These are phyloP conservation scores for Denticeps clupeoides DNA, from an alignment of 2,797 vertebrate species.

Conservation along the genomic window DNA sequence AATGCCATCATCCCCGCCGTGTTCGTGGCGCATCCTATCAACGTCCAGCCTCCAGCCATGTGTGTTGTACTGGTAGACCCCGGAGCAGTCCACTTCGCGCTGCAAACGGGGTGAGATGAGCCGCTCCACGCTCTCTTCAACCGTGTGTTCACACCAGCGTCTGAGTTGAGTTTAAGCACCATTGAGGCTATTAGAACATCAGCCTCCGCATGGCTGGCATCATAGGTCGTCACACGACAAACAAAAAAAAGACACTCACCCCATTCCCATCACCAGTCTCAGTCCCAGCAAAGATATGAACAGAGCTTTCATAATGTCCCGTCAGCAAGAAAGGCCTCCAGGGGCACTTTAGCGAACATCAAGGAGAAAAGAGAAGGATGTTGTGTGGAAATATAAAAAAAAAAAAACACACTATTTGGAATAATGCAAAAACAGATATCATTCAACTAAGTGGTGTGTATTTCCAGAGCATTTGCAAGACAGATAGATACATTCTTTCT, in stretches of 20 bases:
- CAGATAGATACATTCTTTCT: not conserved
- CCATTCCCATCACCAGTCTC: constrained; percentile 38
- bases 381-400: no score
- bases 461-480: not conserved
- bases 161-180: constrained; percentile 39
- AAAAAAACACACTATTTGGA: no score
- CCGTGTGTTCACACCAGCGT: constrained; percentile 66
- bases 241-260: constrained; percentile 34
- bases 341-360: no score
- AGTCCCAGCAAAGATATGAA: constrained; percentile 44
- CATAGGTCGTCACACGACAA: not conserved
- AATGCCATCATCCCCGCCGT: constrained; percentile 47
- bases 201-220: no score
- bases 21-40: constrained; percentile 49
- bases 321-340: no score
- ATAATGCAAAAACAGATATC: no score
- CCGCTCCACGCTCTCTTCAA: constrained; percentile 53
- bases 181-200: no score
- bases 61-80: constrained; percentile 66
- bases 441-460: no score
- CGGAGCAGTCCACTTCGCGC: constrained; percentile 64
- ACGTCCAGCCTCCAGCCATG: constrained; percentile 70
- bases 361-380: no score
- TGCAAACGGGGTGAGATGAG: constrained; percentile 61
- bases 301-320: constrained; percentile 38